Evolutionary conservation across 2,113 vertebrate genomes (phyloP), one percentile per base, ranked within the genome.

Genomic region (Solea solea): DNA sequence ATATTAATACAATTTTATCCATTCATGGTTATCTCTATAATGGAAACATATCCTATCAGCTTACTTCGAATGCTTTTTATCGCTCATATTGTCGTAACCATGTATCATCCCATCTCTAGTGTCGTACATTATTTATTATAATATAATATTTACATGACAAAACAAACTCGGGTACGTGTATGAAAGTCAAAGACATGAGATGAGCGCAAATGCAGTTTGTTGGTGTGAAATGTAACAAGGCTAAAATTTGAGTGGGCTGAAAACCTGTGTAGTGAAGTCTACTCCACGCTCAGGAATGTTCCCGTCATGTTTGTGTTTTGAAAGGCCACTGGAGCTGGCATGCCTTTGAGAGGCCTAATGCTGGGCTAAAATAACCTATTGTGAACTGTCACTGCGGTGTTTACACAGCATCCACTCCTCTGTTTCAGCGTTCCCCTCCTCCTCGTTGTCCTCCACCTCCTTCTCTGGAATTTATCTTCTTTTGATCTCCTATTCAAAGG

Each of bases 301-400:
- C 74, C 69, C 56, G 60, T 80, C 58, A 52, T 78, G 93, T 92
- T 93, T 94, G 93, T 94, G 88, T 93, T 90, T 93, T 92, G 92
- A 92, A 70, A 93, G 91, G 92, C 90, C 85, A 86, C 92, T 88
- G 80, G 86, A 91, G 92, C 95, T 93, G 94, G 91, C 94, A 44
- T 93, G 92, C 94, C 91, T 94, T 86, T 85, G 87, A 89, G 93
- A 95, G 95, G 93, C 94, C 94, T 93, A 94, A 94, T 87, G 90
- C 92, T 85, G 83, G 77, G 91, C 92, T 95, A 93, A 94, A 96
- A 95, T 93, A 95, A 95, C 93, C 94, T 91, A 95, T 93, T 94
- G 94, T 94, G 93, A 95, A 93, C 94, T 93, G 94, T 95, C 94
- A 94, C 88, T 84, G 92, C 91, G 75, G 91, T 95, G 95, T 96